Evolutionary conservation across 2,888 invertebrate genomes (phyloP).

Genomic region (Xestobium rufovillosum): DNA sequence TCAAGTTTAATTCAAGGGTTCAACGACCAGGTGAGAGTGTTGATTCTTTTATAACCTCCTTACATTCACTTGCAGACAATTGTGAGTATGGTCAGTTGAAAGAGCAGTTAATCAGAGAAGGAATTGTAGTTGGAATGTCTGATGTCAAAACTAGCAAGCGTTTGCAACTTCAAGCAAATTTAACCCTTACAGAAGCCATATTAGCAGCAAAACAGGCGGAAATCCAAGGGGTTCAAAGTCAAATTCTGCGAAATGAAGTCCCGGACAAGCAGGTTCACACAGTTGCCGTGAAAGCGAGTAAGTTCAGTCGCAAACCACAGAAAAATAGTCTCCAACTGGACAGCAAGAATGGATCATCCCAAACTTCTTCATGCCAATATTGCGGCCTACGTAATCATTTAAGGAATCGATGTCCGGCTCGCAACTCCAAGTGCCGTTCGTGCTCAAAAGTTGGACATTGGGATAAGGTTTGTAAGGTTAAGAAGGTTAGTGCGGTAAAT

Average conservation of each 20-base stretch:
- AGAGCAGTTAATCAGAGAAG: slow-evolving; percentile 25
- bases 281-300: not conserved
- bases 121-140: slow-evolving; percentile 25
- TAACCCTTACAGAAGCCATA: slow-evolving; percentile 3
- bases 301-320: not conserved
- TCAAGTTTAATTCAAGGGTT: slow-evolving; percentile 21
- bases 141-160: slow-evolving; percentile 22
- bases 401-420: not conserved
- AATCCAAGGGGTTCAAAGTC: slow-evolving; percentile 4
- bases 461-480: not conserved
- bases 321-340: not conserved
- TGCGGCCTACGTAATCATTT: not conserved
- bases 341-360: not conserved
- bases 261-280: not conserved
- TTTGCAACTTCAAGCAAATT: slow-evolving; percentile 16
- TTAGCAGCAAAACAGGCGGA: slow-evolving; percentile 5
- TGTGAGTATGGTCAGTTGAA: slow-evolving; percentile 25
- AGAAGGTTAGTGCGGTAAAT: not conserved
- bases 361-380: slow-evolving; percentile 2
- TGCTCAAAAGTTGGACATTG: slow-evolving; percentile 6
- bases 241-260: not conserved
- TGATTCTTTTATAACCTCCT: slow-evolving; percentile 21
- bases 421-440: not conserved
- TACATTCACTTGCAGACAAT: slow-evolving; percentile 22
- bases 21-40: slow-evolving; percentile 20